Evolutionary conservation across 1,140 invertebrate genomes (phyloP), one percentile per base, ranked within the genome.

Genomic region (Myzus persicae): DNA sequence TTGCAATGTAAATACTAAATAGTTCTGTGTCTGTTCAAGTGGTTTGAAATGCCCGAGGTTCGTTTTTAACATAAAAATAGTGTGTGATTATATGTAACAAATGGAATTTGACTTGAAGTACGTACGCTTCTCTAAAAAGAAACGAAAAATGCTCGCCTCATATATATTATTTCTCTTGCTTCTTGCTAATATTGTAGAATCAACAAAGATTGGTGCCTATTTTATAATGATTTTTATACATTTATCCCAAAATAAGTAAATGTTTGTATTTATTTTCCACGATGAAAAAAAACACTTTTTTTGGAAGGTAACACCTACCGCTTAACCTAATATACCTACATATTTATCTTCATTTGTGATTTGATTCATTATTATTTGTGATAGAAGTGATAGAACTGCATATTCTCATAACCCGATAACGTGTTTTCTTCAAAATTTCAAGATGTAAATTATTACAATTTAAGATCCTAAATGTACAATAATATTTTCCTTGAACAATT

Each of bases 1-100:
- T 36, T 46, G 42, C 36, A 87, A 36, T 87, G 85, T 87, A 87
- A 87, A 87, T 87, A 87, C 14, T 87, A 87, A 87, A 87, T 87
- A 87, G 85, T 48, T 9, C 22, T 46, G 44, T 46, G 85, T 44
- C 40, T 87, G 24, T 46, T 87, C 85, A 44, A 87, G 85, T 87
- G 85, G 44, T 87, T n/a, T 22, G 31, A 87, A 87, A 87, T 18
- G n/a, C 31, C 31, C 31, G 31, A 36, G 42, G 85, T 87, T n/a
- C 31, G 44, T 87, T 20, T 87, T 46, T 46, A 87, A 44, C 42
- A 46, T 44, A 87, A 48, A 87, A 87, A 87, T 87, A 46, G 18
- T 87, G 44, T 46, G 44, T 46, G 31, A 42, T 3, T 48, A 82
- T 26, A 84, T 84, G 40, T 40, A 26, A 42, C 38, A 84, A 46